Conservation (phyloP, 2,888 invertebrate genomes). For the Synanthedon tipuliformis region DNA sequence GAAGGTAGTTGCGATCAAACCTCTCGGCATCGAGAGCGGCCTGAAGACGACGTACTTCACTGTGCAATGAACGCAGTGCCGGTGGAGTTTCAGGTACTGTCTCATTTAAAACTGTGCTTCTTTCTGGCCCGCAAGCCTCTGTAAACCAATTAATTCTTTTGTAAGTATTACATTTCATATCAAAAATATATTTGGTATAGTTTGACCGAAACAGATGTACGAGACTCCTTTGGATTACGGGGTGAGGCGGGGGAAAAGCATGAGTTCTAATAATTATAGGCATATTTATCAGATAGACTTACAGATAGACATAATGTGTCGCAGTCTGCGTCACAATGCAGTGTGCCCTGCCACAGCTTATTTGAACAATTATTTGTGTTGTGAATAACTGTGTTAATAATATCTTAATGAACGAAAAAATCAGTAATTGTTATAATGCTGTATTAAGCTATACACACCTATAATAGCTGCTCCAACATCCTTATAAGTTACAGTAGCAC, state of each 20-base stretch:
- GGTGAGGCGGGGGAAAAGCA: too few relatives aligned
- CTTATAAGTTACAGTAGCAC: constrained; percentile 40
- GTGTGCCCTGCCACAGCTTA: too few relatives aligned
- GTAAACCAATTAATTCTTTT: constrained; percentile 5
- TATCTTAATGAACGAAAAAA: too few relatives aligned
- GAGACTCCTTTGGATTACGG: too few relatives aligned
- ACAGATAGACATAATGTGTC: too few relatives aligned
- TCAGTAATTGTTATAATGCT: too few relatives aligned
- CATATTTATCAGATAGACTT: too few relatives aligned
- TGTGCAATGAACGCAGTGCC: constrained; percentile 44
- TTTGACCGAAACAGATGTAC: too few relatives aligned
- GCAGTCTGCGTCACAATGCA: too few relatives aligned
- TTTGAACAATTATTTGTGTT: too few relatives aligned
- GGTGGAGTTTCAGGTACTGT: constrained; percentile 49
- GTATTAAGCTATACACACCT: constrained; percentile 18
- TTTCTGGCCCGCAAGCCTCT: constrained; percentile 50
- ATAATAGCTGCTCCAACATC: constrained; percentile 54
- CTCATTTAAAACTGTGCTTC: constrained; percentile 13
- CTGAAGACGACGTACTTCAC: constrained; percentile 63
- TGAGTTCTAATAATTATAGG: too few relatives aligned
- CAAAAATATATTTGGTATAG: background rate
- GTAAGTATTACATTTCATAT: background rate
- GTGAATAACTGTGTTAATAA: too few relatives aligned
- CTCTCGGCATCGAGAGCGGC: constrained; percentile 72
- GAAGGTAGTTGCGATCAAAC: constrained; percentile 72